Evolutionary conservation across 2,113 vertebrate species (phyloP), one percentile per base, ranked within the genome.

Genomic region (Acinonyx jubatus): DNA sequence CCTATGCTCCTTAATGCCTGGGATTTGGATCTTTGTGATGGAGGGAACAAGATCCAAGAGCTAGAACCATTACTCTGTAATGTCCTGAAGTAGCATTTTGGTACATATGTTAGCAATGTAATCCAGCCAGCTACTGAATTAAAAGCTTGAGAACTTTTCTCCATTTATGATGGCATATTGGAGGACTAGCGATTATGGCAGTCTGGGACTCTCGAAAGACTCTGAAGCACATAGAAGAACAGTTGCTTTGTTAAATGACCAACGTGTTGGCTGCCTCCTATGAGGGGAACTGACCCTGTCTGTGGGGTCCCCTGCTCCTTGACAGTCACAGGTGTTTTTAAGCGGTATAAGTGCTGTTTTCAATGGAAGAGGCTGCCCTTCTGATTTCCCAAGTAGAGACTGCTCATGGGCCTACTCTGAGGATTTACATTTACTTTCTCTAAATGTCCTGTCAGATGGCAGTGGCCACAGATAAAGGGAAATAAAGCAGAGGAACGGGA

Each of bases 121-220:
- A 52, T 82, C 90, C 52, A 93, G 52, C 33, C 48, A 81, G 25
- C 61, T 82, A 16, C 61, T 89, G 31, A 95, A 73, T 55, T 68
- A 69, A 89, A 97, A 94, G 63, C 31, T 96, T 38, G 38, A 96
- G 36, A 93, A 74, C 65, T 83, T 96, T 52, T 86, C 61, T 95
- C 63, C 16, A 11, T 76, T 96, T 65, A 45, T 66, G 52, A 19
- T 69, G 33, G 21, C 16, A 19, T 63, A 4, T 90, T 73, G 23
- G 69, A 76, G 95, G 36, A 81, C 33, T 31, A 29, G n/a, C 69
- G 68, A 96, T 84, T 31, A 87, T 36, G 8, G 52, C 41, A 25
- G 4, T 82, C 9, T 84, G 90, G 55, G 27, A 29, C 31, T 74
- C 63, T 63, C 27, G 36, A 95, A 95, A 89, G 69, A 83, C 76